Percentiles rank a stretch among this genome's conserved stretches.
Conservation (phyloP, 2,113 vertebrate species). For the Cettia cetti region DNA sequence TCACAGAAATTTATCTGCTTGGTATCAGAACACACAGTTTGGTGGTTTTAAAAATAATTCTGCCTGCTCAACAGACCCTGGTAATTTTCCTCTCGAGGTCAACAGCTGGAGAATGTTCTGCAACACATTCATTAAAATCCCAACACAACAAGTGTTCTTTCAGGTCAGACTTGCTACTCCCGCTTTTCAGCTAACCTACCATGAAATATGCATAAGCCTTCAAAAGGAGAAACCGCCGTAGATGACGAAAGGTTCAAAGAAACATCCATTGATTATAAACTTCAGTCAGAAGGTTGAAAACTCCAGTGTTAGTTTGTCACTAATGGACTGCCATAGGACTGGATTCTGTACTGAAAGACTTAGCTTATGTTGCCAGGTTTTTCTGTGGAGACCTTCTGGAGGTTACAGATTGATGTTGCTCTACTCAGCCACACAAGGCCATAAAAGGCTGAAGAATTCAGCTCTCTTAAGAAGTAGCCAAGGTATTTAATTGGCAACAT, state of each 20-base stretch:
- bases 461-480: background rate
- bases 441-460: conserved; percentile 11
- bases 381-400: background rate
- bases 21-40: background rate
- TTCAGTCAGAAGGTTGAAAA: background rate
- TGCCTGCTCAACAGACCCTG: background rate
- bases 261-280: background rate
- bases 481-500: background rate
- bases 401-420: background rate
- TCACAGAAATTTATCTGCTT: background rate
- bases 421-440: background rate
- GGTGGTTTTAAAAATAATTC: background rate
- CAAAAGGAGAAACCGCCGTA: rapidly evolving
- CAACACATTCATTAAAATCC: background rate
- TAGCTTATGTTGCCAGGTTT: background rate
- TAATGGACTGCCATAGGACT: background rate
- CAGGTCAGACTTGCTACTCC: conserved; percentile 19
- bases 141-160: background rate
- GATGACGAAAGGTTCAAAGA: background rate
- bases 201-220: background rate
- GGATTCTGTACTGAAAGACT: background rate
- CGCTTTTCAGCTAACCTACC: background rate
- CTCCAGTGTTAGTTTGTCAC: background rate
- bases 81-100: background rate
- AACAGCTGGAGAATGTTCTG: conserved; percentile 17